A percentile compares a stretch with the other conserved stretches of the same genome.
phyloP scores from a whole-genome alignment of 2,888 invertebrate species.

The Leucoma salicis region DNA sequence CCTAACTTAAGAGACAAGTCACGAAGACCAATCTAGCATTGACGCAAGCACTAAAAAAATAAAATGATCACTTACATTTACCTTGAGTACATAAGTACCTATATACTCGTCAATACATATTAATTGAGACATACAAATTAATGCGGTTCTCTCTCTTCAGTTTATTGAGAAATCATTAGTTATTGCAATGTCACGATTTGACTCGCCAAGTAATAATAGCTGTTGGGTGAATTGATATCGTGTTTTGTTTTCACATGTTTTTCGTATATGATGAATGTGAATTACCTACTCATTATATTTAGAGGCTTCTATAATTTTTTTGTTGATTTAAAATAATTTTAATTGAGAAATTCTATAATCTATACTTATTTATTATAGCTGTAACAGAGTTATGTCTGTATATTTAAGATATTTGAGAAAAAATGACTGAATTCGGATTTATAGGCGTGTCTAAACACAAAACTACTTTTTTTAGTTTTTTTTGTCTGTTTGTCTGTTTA shows the following conservation, averaged over 20 bases:
- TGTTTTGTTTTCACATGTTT: neutral
- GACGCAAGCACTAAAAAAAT: constrained; percentile 21
- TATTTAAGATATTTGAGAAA: too few species aligned
- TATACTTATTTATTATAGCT: too few species aligned
- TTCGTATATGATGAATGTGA: too few species aligned
- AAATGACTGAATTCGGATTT: too few species aligned
- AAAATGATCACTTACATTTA: constrained; percentile 23
- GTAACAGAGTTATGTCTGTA: too few species aligned
- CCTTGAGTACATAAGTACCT: constrained; percentile 1
- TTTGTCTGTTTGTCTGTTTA: too few species aligned
- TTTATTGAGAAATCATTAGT: neutral
- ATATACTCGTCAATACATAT: neutral
- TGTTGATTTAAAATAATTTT: too few species aligned
- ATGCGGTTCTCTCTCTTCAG: neutral
- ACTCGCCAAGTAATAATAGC: constrained; percentile 14
- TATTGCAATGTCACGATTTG: neutral
- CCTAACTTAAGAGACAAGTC: constrained; percentile 18
- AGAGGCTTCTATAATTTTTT: too few species aligned
- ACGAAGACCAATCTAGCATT: constrained; percentile 22
- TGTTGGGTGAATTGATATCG: neutral
- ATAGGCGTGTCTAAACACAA: too few species aligned
- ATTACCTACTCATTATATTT: too few species aligned
- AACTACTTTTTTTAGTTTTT: too few species aligned
- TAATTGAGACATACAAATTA: neutral
- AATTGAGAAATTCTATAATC: too few species aligned